Evolutionary conservation across 2,888 invertebrate species (phyloP).

Genomic region (Cetonia aurata): DNA sequence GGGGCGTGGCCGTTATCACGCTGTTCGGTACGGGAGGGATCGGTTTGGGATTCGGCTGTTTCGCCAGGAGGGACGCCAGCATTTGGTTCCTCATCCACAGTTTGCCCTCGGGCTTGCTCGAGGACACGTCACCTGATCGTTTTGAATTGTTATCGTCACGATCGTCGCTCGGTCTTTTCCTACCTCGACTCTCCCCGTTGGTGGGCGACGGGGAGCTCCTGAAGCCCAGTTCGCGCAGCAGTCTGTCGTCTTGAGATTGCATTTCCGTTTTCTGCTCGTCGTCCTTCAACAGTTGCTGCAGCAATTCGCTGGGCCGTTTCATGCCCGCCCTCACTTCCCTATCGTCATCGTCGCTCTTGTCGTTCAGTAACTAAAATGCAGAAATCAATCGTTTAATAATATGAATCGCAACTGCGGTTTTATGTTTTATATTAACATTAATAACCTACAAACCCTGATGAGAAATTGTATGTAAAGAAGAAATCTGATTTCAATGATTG

Average conservation of each 20-base stretch:
- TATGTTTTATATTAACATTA: too few relatives aligned
- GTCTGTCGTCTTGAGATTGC: constrained; percentile 68
- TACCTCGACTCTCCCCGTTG: constrained; percentile 64
- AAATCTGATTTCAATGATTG: too few relatives aligned
- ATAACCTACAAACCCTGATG: too few relatives aligned
- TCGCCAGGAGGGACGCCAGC: constrained; percentile 84
- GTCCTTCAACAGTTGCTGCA: constrained; percentile 73
- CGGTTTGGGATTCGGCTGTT: constrained; percentile 74
- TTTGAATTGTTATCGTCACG: constrained; percentile 69
- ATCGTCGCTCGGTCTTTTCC: constrained; percentile 76
- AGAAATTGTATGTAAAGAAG: too few relatives aligned
- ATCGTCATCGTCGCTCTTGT: constrained; percentile 84
- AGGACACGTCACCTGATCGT: constrained; percentile 66
- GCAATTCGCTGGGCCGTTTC: constrained; percentile 73
- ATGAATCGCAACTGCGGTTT: too few relatives aligned
- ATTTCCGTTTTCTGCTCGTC: constrained; percentile 67
- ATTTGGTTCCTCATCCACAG: constrained; percentile 88
- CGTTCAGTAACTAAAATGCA: constrained; percentile 78
- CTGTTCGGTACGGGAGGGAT: constrained; percentile 76
- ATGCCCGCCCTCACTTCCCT: constrained; percentile 72
- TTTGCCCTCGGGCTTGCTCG: constrained; percentile 71
- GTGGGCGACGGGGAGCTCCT: constrained; percentile 72
- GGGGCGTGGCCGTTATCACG: constrained; percentile 78
- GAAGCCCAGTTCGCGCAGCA: constrained; percentile 72
- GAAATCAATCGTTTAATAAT: not conserved